Percentiles rank a stretch among this genome's conserved stretches.
These are phyloP conservation scores for Danaus chrysippus DNA, from an alignment of 2,888 invertebrate genomes.

Conservation along the genomic window DNA sequence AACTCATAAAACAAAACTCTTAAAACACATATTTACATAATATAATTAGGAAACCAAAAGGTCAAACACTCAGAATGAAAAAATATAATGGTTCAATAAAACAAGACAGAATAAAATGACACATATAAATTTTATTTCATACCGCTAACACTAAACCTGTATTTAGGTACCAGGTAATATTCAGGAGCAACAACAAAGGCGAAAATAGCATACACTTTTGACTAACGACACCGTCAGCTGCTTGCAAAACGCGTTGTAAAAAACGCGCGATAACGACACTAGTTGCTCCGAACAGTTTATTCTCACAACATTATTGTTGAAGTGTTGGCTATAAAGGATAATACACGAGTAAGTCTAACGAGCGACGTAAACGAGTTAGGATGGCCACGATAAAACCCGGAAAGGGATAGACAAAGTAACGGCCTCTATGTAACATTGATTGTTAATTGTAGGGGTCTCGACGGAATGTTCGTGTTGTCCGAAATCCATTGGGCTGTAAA, in stretches of 20 bases:
- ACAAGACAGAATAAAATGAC: slow-evolving; percentile 10
- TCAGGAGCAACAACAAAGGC: slow-evolving; percentile 11
- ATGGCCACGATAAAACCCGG: slow-evolving; percentile 35
- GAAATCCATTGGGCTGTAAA: slow-evolving; percentile 7
- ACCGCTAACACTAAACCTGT: background rate
- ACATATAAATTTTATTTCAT: background rate
- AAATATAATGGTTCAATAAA: background rate
- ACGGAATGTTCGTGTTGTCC: slow-evolving; percentile 14
- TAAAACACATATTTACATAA: background rate
- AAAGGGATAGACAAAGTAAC: slow-evolving; percentile 29
- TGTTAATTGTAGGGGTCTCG: slow-evolving; percentile 36
- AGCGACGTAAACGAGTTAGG: slow-evolving; percentile 40
- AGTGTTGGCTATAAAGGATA: slow-evolving; percentile 48
- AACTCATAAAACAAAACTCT: background rate
- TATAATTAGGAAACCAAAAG: background rate
- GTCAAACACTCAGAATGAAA: no score
- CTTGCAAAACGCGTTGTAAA: slow-evolving; percentile 31
- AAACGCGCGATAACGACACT: slow-evolving; percentile 40
- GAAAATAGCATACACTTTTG: slow-evolving; percentile 29
- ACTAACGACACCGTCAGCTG: slow-evolving; percentile 33
- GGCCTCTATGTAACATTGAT: slow-evolving; percentile 33
- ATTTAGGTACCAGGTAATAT: background rate
- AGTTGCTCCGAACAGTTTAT: slow-evolving; percentile 49
- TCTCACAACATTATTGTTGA: slow-evolving; percentile 45
- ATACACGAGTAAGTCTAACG: slow-evolving; percentile 47